Conservation (phyloP, 2,888 invertebrate genomes). For the Cerceris ruficornis region DNA sequence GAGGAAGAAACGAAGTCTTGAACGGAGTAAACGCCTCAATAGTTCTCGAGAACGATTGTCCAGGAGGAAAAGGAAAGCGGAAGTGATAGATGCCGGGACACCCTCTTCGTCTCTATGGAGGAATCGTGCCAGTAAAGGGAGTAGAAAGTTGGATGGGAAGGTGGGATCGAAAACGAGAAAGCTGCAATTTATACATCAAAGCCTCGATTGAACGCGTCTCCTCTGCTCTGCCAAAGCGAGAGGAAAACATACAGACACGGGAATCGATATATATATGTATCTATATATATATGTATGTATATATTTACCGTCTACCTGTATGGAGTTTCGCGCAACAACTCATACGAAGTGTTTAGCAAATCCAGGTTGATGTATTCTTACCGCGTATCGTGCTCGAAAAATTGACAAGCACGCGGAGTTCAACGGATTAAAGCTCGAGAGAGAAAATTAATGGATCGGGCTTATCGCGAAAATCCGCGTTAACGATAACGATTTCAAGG, state of each 20-base stretch:
- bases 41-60: slow-evolving; percentile 62
- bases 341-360: slow-evolving; percentile 67
- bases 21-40: slow-evolving; percentile 52
- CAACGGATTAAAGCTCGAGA: slow-evolving; percentile 40
- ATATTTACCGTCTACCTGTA: slow-evolving; percentile 42
- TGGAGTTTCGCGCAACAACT: slow-evolving; percentile 56
- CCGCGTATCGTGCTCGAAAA: slow-evolving; percentile 40
- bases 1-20: slow-evolving; percentile 53
- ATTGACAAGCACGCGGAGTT: slow-evolving; percentile 46
- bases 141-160: slow-evolving; percentile 53
- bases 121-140: slow-evolving; percentile 65
- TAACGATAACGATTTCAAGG: background rate
- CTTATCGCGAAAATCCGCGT: background rate
- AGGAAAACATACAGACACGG: slow-evolving; percentile 55
- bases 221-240: slow-evolving; percentile 57
- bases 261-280: slow-evolving; percentile 56
- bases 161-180: slow-evolving; percentile 66
- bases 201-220: slow-evolving; percentile 70
- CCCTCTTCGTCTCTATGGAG: slow-evolving; percentile 56
- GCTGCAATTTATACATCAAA: slow-evolving; percentile 72
- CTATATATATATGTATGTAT: background rate
- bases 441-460: background rate
- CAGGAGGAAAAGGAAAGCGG: slow-evolving; percentile 63
- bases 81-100: slow-evolving; percentile 67
- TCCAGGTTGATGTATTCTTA: slow-evolving; percentile 51